Percentiles rank a stretch among this genome's conserved stretches.
Evolutionary conservation across 1,140 invertebrate species (phyloP).

Genomic region (Drosophila pandora): DNA sequence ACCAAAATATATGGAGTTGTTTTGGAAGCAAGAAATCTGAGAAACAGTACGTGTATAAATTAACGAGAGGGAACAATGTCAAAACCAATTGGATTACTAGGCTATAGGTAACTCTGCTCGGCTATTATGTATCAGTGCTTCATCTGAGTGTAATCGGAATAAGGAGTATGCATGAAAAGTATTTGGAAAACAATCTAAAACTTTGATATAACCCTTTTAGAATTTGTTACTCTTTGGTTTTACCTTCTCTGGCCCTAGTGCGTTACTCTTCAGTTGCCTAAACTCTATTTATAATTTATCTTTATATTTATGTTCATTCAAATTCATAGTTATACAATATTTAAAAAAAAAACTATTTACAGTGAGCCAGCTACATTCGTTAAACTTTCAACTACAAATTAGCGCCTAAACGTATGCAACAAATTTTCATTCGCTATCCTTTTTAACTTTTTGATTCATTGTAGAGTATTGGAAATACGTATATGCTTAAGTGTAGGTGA

Average conservation of each 20-base stretch:
- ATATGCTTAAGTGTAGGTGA: constrained; percentile 32
- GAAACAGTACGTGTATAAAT: neutral
- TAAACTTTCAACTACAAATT: constrained; percentile 42
- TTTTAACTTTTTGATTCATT: constrained; percentile 44
- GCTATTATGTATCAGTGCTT: constrained; percentile 35
- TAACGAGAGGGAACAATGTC: neutral
- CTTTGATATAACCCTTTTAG: neutral
- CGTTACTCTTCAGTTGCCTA: constrained; percentile 31
- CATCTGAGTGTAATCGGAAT: constrained; percentile 16
- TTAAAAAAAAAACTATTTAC: constrained; percentile 31
- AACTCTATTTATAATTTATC: constrained; percentile 15
- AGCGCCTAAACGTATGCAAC: constrained; percentile 55
- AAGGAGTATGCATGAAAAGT: neutral
- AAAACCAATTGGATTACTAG: constrained; percentile 16
- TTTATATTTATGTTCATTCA: constrained; percentile 12
- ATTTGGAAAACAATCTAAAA: neutral
- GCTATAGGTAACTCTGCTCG: constrained; percentile 27
- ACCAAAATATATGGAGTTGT: constrained; percentile 10
- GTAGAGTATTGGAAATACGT: constrained; percentile 31
- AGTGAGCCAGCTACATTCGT: constrained; percentile 37
- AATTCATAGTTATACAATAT: constrained; percentile 8
- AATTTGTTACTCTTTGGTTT: constrained; percentile 5
- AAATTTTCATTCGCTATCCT: constrained; percentile 42
- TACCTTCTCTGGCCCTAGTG: constrained; percentile 22
- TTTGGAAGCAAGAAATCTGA: constrained; percentile 25